Percentiles rank a stretch among this genome's conserved stretches.
Conservation (phyloP, 2,888 invertebrate genomes). For the Serrognathus titanus region DNA sequence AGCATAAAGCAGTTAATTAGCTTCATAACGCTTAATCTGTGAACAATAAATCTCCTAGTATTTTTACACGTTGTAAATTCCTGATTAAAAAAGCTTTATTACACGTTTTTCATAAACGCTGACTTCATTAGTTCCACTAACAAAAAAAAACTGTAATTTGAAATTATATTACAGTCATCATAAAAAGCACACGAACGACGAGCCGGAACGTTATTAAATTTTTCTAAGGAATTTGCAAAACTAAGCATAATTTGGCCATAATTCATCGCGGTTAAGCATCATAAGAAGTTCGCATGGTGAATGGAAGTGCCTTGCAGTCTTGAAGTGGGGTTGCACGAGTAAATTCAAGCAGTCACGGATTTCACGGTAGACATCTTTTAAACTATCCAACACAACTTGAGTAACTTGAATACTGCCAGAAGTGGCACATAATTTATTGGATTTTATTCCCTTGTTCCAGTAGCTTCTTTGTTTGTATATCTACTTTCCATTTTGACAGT, state of each 20-base stretch:
- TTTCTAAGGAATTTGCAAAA: background rate
- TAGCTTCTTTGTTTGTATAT: no score
- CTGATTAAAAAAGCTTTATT: background rate
- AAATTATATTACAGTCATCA: background rate
- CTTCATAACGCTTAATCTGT: no score
- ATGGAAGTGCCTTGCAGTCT: conserved; percentile 4
- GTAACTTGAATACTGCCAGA: background rate
- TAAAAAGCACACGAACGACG: background rate
- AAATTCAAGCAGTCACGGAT: conserved; percentile 12
- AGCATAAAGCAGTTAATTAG: no score
- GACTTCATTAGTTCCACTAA: background rate
- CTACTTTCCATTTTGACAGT: no score
- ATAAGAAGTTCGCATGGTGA: background rate
- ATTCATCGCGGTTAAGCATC: background rate
- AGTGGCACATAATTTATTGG: background rate
- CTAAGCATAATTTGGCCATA: background rate
- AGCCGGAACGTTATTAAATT: background rate
- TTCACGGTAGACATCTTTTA: conserved; percentile 2
- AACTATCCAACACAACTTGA: background rate
- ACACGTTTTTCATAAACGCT: background rate
- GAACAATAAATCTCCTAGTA: no score
- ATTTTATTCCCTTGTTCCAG: no score
- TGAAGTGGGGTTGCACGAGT: conserved; percentile 4
- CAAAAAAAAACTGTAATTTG: background rate
- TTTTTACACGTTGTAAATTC: background rate